Percentiles rank a stretch among this genome's conserved stretches.
Conservation (phyloP, 2,888 invertebrate species). For the Drosophila subquinaria region DNA sequence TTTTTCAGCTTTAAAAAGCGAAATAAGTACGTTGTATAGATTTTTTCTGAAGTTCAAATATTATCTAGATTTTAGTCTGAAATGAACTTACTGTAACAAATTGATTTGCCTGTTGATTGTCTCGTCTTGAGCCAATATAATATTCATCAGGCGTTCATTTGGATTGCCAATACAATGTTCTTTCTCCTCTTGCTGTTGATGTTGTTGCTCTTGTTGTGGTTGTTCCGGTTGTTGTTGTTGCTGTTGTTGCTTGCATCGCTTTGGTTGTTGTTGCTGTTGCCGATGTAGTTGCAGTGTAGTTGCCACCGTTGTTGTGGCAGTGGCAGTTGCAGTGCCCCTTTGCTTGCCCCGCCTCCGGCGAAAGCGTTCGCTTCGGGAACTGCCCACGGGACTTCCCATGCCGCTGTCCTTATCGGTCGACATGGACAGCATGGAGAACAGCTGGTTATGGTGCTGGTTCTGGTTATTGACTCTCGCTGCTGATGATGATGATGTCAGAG, state of each 20-base stretch:
- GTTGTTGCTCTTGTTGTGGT: slow-evolving; percentile 33
- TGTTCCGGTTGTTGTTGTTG: background rate
- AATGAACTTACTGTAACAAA: slow-evolving; percentile 80
- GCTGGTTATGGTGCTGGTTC: slow-evolving; percentile 54
- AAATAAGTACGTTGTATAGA: background rate
- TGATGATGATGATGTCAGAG: slow-evolving; percentile 21
- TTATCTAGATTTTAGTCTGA: background rate
- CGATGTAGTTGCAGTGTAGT: slow-evolving; percentile 10
- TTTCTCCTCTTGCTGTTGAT: slow-evolving; percentile 40
- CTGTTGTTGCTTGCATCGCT: slow-evolving; percentile 45
- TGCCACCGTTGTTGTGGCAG: slow-evolving; percentile 15
- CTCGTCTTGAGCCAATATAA: slow-evolving; percentile 88
- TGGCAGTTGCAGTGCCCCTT: slow-evolving; percentile 37
- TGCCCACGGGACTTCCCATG: slow-evolving; percentile 85
- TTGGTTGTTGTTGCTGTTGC: slow-evolving; percentile 29
- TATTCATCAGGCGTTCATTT: slow-evolving; percentile 87
- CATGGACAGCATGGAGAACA: slow-evolving; percentile 79
- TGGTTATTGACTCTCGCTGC: slow-evolving; percentile 30
- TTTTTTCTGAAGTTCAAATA: background rate
- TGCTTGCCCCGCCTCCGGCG: slow-evolving; percentile 77
- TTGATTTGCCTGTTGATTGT: slow-evolving; percentile 86
- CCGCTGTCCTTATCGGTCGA: slow-evolving; percentile 84
- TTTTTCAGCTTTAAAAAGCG: background rate
- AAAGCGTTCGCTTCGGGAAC: slow-evolving; percentile 83
- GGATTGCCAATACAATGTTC: slow-evolving; percentile 61